Evolutionary conservation across 2,113 vertebrate genomes (phyloP).

Genomic region (Pyxicephalus adspersus): DNA sequence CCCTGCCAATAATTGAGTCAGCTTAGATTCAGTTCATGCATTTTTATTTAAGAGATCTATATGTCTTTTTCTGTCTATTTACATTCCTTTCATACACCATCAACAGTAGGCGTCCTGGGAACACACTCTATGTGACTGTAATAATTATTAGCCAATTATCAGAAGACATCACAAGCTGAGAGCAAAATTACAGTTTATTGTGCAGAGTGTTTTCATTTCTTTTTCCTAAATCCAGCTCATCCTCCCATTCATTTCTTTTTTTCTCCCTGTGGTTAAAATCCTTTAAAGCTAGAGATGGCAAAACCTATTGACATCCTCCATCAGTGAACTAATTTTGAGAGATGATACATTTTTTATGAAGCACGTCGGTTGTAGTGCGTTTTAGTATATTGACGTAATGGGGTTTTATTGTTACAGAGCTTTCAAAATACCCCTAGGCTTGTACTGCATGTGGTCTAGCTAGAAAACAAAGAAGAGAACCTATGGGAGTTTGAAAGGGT

Average conservation of each 20-base stretch:
- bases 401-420: conserved; percentile 14
- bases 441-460: neutral
- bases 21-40: neutral
- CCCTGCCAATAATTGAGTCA: neutral
- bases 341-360: conserved; percentile 26
- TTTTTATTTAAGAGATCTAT: neutral
- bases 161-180: neutral
- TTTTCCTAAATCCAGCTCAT: neutral
- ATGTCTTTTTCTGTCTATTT: neutral
- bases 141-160: conserved; percentile 22
- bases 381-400: conserved; percentile 45
- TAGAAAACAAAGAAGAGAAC: neutral
- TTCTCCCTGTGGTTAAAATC: conserved; percentile 10
- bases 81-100: neutral
- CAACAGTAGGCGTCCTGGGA: neutral
- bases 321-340: conserved; percentile 3
- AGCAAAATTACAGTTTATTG: neutral
- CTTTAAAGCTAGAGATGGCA: neutral
- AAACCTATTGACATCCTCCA: neutral
- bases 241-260: neutral
- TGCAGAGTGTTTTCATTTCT: neutral
- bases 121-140: neutral
- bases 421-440: conserved; percentile 20
- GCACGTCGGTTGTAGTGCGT: conserved; percentile 20
- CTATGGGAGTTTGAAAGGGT: conserved; percentile 12